Evolutionary conservation across 2,888 invertebrate genomes (phyloP).

Genomic region (Ophion slaviceki): DNA sequence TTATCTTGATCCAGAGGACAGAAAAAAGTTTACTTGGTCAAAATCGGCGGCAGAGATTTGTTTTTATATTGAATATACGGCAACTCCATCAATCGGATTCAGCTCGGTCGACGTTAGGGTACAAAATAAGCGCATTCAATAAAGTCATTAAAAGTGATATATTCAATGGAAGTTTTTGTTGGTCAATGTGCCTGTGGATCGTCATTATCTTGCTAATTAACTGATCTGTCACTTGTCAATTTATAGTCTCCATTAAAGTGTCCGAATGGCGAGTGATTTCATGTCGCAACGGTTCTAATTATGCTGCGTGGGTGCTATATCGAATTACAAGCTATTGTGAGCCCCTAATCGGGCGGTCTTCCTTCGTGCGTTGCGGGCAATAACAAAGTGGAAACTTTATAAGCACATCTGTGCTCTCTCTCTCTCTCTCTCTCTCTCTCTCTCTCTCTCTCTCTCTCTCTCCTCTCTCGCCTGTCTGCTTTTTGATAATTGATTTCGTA

Average conservation of each 20-base stretch:
- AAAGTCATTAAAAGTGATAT: neutral
- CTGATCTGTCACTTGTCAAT: neutral
- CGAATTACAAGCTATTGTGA: conserved; percentile 20
- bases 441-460: neutral
- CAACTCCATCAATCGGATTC: neutral
- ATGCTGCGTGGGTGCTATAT: conserved; percentile 2
- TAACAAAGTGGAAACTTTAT: neutral
- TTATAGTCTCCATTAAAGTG: conserved; percentile 1
- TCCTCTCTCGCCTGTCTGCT: neutral
- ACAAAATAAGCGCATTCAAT: neutral
- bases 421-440: neutral
- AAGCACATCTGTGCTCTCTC: neutral
- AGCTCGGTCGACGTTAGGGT: neutral
- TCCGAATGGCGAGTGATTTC: neutral
- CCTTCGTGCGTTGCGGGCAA: neutral
- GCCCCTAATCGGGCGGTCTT: neutral
- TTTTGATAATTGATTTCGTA: neutral
- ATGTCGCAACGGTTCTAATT: conserved; percentile 19
- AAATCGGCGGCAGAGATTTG: neutral
- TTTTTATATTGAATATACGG: neutral
- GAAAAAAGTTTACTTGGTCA: neutral
- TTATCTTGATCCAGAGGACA: neutral
- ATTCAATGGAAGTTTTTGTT: neutral
- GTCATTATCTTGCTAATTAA: neutral
- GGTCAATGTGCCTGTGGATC: neutral